Evolutionary conservation across 1,140 invertebrate species (phyloP), one percentile per base, ranked within the genome.

Genomic region (Mylabris phalerata): DNA sequence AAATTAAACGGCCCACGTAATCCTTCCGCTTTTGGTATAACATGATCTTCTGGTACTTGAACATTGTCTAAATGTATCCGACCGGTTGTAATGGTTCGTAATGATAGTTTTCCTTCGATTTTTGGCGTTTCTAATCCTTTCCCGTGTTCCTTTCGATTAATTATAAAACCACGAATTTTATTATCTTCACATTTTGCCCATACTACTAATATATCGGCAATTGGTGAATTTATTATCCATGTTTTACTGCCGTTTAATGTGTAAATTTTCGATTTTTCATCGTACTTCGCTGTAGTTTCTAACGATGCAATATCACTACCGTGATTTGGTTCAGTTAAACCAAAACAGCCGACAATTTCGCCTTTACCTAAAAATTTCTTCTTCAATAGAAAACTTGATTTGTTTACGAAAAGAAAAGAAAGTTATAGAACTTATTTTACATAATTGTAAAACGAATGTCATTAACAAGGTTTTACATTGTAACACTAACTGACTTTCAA

Each of bases 1-100:
- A 96, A 99, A 55, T 85, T 85, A 75, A 99, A 98, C 9, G 98
- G 94, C 46, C 94, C 95, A 73, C 82, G 88, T 61, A 98, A 82
- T 24, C 95, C 96, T 63, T 83, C 75, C 38, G 83, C 87, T 64
- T 89, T 85, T 1, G 93, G 92, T 50, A 99, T 78, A 64, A 98
- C 67, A 78, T 98, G 95, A 65, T 87, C 86, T 74, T 93, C 90
- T 1, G 96, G 93, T 46, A 99, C 87, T 61, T 82, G 78, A 11
- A 98, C 91, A 74, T 98, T 90, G 73, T 99, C 96, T 90, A 99
- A 93, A 46, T 95, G 78, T 73, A 99, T 95, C 88, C 98, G 97
- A 38, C 98, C 98, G 19, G 97, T 99, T 25, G 82, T 78, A 45
- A 94, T 98, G 1, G 94, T 88, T 69, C 97, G 81, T 47, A 99